Base-by-base conservation (phyloP, 2,888 invertebrate genomes). In the Chloroclystis v-ata region DNA sequence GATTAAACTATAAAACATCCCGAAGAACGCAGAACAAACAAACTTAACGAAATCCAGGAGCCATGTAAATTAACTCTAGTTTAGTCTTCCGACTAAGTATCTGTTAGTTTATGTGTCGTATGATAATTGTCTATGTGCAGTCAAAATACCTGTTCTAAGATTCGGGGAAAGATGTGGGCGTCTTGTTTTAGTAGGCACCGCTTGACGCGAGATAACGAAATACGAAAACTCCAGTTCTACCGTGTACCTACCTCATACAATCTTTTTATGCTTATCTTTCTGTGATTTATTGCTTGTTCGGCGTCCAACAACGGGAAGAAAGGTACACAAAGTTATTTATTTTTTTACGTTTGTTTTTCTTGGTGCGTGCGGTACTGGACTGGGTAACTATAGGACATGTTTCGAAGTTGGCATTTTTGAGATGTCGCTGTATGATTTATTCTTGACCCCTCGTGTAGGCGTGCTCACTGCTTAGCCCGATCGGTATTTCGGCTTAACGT, bases 251-350 rank as follows among this genome's bases (percentile, higher is more conserved):
- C 54, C 78, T 85, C 82, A 84, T 84, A 86, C 86, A 84, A 84
- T 84, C 85, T 85, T 83, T 85, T 84, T 86, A 86, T 86, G 87
- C 86, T 87, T 87, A 87, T 87, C 87, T 87, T 82, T 83, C 75
- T 81, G 82, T 86, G 86, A 87, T 87, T 87, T 87, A 87, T 82
- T 81, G 75, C 70, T 78, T 75, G 81, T 84, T 84, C 86, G 82
- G 82, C 79, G 82, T 82, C 82, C 85, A 81, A 78, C 84, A 82
- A 84, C 85, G 84, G 78, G 80, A 84, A 84, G 86, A 83, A 83
- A 83, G 82, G 82, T 79, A 84, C 82, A 87, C 87, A 84, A 87
- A 83, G 86, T 86, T 81, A 86, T 87, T 85, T 85, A 84, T 86
- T 85, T 85, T 48, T 86, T 85, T 84, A 72, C 75, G 79, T 85